Conservation (phyloP, 2,888 invertebrate genomes). For the Nebria brevicollis region DNA sequence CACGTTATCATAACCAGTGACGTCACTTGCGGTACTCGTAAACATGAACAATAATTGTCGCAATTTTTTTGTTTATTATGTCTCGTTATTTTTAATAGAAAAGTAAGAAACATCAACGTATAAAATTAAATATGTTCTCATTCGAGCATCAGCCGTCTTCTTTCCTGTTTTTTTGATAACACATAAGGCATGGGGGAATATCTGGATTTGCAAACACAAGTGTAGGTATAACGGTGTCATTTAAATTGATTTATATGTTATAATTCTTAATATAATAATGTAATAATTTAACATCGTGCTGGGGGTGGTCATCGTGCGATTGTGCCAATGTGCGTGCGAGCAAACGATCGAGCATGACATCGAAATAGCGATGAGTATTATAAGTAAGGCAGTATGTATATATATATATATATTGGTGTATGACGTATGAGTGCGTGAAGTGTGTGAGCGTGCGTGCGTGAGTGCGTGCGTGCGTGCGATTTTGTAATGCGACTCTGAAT, state of each 20-base stretch:
- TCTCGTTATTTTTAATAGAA: too few species aligned
- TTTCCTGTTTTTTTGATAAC: not conserved
- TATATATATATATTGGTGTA: not conserved
- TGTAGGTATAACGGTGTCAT: not conserved
- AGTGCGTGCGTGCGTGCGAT: slow-evolving; percentile 34
- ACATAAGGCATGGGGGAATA: not conserved
- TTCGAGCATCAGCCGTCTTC: not conserved
- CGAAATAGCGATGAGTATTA: slow-evolving; percentile 18
- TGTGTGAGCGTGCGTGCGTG: slow-evolving; percentile 36
- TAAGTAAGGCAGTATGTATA: not conserved
- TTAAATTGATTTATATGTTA: not conserved
- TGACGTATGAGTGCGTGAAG: not conserved
- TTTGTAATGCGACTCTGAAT: not conserved
- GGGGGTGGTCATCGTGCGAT: slow-evolving; percentile 4
- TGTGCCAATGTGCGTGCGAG: slow-evolving; percentile 22
- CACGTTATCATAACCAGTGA: too few species aligned
- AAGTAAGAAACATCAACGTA: not conserved
- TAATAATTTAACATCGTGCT: not conserved
- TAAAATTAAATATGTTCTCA: not conserved
- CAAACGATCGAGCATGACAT: slow-evolving; percentile 36
- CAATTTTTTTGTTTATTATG: too few species aligned
- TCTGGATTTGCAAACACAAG: not conserved
- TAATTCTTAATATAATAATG: not conserved
- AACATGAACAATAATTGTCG: too few species aligned
- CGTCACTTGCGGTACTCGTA: too few species aligned